Percentiles rank a stretch among this genome's conserved stretches.
Evolutionary conservation across 64 coral and sea anemone species (phyloP).

Genomic region (Montipora foliosa): DNA sequence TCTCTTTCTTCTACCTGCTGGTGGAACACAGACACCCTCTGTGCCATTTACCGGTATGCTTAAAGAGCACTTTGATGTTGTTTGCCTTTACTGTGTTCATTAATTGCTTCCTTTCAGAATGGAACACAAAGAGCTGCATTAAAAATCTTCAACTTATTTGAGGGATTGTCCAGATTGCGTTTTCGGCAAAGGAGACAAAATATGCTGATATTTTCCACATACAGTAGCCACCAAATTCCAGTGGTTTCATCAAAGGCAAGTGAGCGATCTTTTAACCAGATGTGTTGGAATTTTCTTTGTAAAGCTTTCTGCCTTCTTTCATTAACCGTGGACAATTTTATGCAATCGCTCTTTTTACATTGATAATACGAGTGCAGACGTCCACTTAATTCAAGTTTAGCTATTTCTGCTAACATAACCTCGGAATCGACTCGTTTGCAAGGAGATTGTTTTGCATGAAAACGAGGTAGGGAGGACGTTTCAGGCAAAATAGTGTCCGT

Average conservation of each 20-base stretch:
- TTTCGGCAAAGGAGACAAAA: slow-evolving; percentile 66
- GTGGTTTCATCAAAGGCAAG: neutral
- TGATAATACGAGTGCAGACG: slow-evolving; percentile 36
- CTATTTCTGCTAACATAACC: slow-evolving; percentile 48
- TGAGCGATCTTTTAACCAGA: neutral
- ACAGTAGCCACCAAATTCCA: slow-evolving; percentile 36
- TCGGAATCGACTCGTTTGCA: slow-evolving; percentile 27
- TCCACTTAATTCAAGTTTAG: slow-evolving; percentile 40
- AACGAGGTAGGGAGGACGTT: slow-evolving; percentile 5
- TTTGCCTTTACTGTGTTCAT: slow-evolving; percentile 41
- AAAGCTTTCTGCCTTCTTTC: slow-evolving; percentile 46
- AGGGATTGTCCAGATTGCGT: slow-evolving; percentile 34
- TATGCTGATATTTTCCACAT: slow-evolving; percentile 52
- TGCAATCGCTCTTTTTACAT: slow-evolving; percentile 45
- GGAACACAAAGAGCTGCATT: slow-evolving; percentile 24
- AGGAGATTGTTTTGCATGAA: slow-evolving; percentile 2
- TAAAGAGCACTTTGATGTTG: slow-evolving; percentile 59
- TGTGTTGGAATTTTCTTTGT: slow-evolving; percentile 33
- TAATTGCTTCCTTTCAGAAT: slow-evolving; percentile 23
- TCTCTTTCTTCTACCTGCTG: slow-evolving; percentile 51
- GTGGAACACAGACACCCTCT: slow-evolving; percentile 57
- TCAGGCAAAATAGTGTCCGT: slow-evolving; percentile 13
- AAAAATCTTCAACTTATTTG: slow-evolving; percentile 60
- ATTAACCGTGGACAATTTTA: slow-evolving; percentile 35
- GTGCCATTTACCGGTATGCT: slow-evolving; percentile 35